Conservation (phyloP, 2,888 invertebrate genomes). For the Argyresthia goedartella region DNA sequence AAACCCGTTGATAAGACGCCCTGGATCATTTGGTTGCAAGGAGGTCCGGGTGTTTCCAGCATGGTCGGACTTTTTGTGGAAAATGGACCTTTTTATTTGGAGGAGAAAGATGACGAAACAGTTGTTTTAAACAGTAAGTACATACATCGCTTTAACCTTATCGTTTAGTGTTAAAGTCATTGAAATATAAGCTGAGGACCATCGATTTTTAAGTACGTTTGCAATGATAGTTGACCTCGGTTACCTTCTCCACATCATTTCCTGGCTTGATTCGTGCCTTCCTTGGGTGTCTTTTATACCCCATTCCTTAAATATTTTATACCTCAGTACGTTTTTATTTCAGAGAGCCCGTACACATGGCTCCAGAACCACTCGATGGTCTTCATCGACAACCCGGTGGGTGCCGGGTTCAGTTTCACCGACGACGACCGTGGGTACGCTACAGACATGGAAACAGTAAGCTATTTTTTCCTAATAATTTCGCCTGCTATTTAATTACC, state of each 20-base stretch:
- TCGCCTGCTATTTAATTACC: neutral
- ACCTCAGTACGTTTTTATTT: conserved; percentile 12
- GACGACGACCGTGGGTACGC: conserved; percentile 62
- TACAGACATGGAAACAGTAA: conserved; percentile 64
- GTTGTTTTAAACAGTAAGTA: neutral
- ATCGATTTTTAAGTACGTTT: neutral
- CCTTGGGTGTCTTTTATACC: neutral
- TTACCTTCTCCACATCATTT: neutral
- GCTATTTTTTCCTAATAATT: conserved; percentile 10
- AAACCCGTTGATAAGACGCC: conserved; percentile 66
- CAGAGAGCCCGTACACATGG: conserved; percentile 67
- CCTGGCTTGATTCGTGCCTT: too few species aligned
- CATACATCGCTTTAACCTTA: neutral
- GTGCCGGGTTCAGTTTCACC: conserved; percentile 75
- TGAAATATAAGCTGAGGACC: neutral
- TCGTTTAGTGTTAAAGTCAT: neutral
- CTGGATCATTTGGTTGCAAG: conserved; percentile 90
- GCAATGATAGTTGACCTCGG: neutral
- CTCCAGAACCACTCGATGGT: conserved; percentile 67
- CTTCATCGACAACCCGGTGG: conserved; percentile 76
- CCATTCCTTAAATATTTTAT: neutral
- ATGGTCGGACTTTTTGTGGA: conserved; percentile 52
- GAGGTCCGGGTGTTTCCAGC: conserved; percentile 86
- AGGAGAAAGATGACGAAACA: neutral
- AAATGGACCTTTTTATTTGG: conserved; percentile 42